A percentile compares a stretch with the other conserved stretches of the same genome.
Evolutionary conservation across 53 echinoderm and acorn worm genomes (phyloP).

Genomic region (Patiria pectinifera): DNA sequence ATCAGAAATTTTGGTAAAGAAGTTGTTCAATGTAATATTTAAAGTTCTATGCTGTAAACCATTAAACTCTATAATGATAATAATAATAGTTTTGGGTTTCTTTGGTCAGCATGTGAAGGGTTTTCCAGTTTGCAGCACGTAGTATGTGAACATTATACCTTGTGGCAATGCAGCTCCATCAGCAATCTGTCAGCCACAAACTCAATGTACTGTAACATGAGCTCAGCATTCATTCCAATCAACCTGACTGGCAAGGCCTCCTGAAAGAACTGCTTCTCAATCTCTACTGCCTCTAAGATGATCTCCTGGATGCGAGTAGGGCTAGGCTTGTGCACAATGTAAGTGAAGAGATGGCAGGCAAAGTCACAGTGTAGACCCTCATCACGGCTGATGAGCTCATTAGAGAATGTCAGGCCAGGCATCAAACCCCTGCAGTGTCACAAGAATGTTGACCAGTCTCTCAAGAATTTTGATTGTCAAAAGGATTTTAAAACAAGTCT

Average conservation of each 20-base stretch:
- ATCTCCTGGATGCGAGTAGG: slow-evolving; percentile 68
- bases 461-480: background rate
- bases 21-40: no score
- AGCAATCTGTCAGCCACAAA: slow-evolving; percentile 94
- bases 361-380: slow-evolving; percentile 98
- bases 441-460: background rate
- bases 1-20: no score
- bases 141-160: slow-evolving; percentile 58
- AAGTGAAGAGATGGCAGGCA: slow-evolving; percentile 88
- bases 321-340: slow-evolving; percentile 74
- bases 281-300: slow-evolving; percentile 78
- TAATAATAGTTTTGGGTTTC: no score
- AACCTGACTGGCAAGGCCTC: slow-evolving; percentile 81
- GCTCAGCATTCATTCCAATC: slow-evolving; percentile 89
- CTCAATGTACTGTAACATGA: slow-evolving; percentile 91
- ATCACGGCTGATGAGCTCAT: slow-evolving; percentile 93
- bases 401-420: slow-evolving; percentile 92
- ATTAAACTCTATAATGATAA: no score
- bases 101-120: no score
- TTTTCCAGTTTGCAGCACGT: no score
- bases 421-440: slow-evolving; percentile 75
- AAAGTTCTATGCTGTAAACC: no score
- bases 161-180: slow-evolving; percentile 73
- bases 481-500: no score
- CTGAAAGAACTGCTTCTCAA: slow-evolving; percentile 81